Percentiles rank a stretch among this genome's conserved stretches.
phyloP scores from a whole-genome alignment of 2,113 vertebrate species.

The Stomatorhinus ivindoensis region DNA sequence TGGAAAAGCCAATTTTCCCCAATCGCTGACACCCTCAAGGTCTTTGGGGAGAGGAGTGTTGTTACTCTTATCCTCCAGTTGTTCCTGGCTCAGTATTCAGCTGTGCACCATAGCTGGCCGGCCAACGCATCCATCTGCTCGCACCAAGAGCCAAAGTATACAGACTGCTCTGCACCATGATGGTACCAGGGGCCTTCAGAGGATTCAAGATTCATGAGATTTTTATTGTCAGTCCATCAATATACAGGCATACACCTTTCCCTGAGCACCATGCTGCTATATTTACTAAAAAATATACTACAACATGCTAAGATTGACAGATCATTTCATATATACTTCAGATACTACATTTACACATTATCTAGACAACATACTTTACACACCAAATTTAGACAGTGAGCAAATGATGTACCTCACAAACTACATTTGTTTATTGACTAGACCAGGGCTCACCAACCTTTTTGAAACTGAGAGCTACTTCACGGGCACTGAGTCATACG shows the following conservation, averaged over 20 bases:
- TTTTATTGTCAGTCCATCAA: not conserved
- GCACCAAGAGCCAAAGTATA: not conserved
- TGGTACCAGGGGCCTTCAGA: not conserved
- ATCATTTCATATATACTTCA: no score
- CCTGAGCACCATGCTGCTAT: not conserved
- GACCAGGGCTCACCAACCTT: no score
- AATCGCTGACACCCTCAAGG: not conserved
- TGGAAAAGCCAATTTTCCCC: not conserved
- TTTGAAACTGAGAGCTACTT: no score
- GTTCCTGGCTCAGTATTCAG: not conserved
- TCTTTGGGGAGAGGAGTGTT: not conserved
- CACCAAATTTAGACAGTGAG: not conserved
- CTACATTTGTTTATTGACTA: not conserved
- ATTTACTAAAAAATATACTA: not conserved
- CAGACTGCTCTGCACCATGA: not conserved
- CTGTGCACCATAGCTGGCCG: not conserved
- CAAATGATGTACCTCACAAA: not conserved
- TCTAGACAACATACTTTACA: not conserved
- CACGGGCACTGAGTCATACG: no score
- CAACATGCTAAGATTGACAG: not conserved
- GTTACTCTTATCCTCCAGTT: not conserved
- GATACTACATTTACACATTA: not conserved
- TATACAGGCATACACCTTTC: not conserved
- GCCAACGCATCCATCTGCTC: not conserved
- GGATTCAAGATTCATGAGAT: not conserved